A percentile compares a stretch with the other conserved stretches of the same genome.
These are phyloP conservation scores for Chamaea fasciata DNA, from an alignment of 2,113 vertebrate genomes.

Conservation along the genomic window DNA sequence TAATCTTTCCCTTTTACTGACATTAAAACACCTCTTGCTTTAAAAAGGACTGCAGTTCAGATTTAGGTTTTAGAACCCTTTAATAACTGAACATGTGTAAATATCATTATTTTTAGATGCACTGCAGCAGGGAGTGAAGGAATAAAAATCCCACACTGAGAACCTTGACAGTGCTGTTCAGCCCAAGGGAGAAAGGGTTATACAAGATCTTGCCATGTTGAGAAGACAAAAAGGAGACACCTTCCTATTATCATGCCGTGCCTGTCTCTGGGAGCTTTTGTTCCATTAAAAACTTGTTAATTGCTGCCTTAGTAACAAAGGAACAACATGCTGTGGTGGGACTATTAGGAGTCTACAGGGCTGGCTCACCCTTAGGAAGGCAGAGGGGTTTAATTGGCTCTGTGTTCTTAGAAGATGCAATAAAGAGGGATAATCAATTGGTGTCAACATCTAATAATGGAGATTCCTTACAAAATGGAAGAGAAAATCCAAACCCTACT, in stretches of 20 bases:
- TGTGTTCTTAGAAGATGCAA: conserved; percentile 47
- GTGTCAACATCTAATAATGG: conserved; percentile 31
- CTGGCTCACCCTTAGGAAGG: conserved; percentile 34
- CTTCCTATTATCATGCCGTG: conserved; percentile 43
- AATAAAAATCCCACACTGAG: neutral
- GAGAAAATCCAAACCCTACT: neutral
- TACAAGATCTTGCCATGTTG: neutral
- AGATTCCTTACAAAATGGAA: neutral
- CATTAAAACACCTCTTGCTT: neutral
- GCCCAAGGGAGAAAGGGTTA: neutral
- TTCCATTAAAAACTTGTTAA: conserved; percentile 68
- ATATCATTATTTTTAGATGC: conserved; percentile 8
- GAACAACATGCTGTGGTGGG: conserved; percentile 53
- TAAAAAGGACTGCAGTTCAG: neutral
- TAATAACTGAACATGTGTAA: neutral
- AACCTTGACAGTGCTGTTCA: neutral
- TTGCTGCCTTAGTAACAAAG: conserved; percentile 70
- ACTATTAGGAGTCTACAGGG: conserved; percentile 10
- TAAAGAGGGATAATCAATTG: conserved; percentile 31
- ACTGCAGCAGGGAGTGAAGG: neutral
- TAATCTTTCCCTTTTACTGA: neutral
- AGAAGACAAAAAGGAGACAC: conserved; percentile 3
- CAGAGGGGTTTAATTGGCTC: conserved; percentile 60
- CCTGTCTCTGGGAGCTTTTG: conserved; percentile 55
- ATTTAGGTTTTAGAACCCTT: neutral